These are phyloP conservation scores for Ciona savignyi DNA, from an alignment of 23 tunicate genomes.

Conservation along the genomic window DNA sequence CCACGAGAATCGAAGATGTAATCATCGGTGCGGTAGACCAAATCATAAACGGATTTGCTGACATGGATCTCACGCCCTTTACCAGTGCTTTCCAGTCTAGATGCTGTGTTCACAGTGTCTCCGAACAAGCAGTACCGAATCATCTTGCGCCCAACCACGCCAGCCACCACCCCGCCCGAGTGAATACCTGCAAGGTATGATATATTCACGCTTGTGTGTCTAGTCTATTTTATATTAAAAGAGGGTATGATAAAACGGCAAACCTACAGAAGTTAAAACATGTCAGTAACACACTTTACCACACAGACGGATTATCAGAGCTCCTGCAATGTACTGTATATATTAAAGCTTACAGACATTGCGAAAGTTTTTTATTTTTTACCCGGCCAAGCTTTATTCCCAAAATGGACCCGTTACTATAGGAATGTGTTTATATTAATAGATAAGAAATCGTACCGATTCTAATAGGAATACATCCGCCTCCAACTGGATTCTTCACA, in stretches of 20 bases:
- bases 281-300: too few species aligned
- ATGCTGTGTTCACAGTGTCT: slow-evolving; percentile 63
- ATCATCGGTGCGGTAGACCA: slow-evolving; percentile 9
- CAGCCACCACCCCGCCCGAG: slow-evolving; percentile 53
- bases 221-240: too few species aligned
- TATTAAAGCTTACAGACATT: too few species aligned
- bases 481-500: slow-evolving; percentile 32
- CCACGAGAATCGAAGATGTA: slow-evolving; percentile 27
- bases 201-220: too few species aligned
- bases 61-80: slow-evolving; percentile 31
- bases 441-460: slow-evolving; percentile 18
- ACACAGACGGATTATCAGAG: too few species aligned
- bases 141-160: slow-evolving; percentile 60
- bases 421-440: too few species aligned
- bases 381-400: too few species aligned
- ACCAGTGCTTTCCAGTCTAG: slow-evolving; percentile 43
- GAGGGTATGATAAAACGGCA: too few species aligned
- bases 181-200: slow-evolving; percentile 24
- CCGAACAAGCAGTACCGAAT: slow-evolving; percentile 54
- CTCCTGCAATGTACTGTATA: too few species aligned
- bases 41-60: slow-evolving; percentile 34
- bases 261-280: too few species aligned
- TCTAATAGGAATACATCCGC: slow-evolving; percentile 28
- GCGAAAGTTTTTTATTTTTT: too few species aligned
- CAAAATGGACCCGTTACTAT: too few species aligned